phyloP scores from a whole-genome alignment of 2,797 vertebrate genomes.

The Acanthopagrus latus region DNA sequence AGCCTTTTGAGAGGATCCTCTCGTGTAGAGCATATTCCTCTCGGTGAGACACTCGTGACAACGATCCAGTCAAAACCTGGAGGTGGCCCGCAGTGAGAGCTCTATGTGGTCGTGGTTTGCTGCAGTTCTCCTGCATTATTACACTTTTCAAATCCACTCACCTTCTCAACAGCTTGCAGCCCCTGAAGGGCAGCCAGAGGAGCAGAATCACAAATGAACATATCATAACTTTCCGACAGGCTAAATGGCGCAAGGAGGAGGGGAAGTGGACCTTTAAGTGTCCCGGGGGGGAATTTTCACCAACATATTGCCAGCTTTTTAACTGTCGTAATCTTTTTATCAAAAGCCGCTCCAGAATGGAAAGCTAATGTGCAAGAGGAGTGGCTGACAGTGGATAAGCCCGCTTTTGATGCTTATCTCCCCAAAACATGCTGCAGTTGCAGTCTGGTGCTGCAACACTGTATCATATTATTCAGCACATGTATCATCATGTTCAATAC shows the following conservation, averaged over 20 bases:
- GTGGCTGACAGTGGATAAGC: constrained; percentile 27
- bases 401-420: constrained; percentile 47
- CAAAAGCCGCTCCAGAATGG: constrained; percentile 42
- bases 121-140: constrained; percentile 46
- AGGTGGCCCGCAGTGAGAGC: constrained; percentile 45
- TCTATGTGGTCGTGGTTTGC: constrained; percentile 21
- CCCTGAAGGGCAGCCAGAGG: constrained; percentile 58
- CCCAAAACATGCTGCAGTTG: constrained; percentile 39
- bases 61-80: constrained; percentile 53
- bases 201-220: constrained; percentile 43
- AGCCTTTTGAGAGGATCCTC: constrained; percentile 46
- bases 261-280: constrained; percentile 13
- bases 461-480: constrained; percentile 27
- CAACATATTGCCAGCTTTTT: constrained; percentile 28
- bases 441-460: constrained; percentile 10
- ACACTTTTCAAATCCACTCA: constrained; percentile 52
- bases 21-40: constrained; percentile 37
- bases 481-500: background rate
- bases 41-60: constrained; percentile 43
- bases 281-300: constrained; percentile 38
- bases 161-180: constrained; percentile 38
- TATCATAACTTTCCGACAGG: constrained; percentile 46
- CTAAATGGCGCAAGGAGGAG: constrained; percentile 26
- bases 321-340: constrained; percentile 28
- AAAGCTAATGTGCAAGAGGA: constrained; percentile 25